Conservation (phyloP, 1,140 invertebrate species). For the Probaryconus sp. region DNA sequence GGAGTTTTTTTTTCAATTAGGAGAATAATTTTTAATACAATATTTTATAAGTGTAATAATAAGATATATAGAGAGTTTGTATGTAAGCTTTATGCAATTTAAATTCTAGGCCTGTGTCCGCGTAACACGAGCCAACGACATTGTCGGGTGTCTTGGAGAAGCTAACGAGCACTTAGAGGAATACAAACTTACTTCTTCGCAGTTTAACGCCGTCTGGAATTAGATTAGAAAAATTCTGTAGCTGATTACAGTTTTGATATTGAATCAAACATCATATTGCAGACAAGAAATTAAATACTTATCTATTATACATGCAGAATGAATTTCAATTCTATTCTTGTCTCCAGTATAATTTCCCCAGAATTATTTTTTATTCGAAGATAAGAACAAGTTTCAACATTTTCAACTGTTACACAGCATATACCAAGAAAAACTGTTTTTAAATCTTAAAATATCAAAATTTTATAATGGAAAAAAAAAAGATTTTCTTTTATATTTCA, state of each 20-base stretch:
- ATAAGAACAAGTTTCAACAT: no score
- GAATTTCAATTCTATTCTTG: no score
- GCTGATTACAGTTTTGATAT: conserved; percentile 27
- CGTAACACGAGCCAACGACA: conserved; percentile 18
- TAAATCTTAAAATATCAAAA: no score
- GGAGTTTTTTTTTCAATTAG: conserved; percentile 11
- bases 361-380: no score
- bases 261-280: conserved; percentile 17
- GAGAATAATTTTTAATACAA: conserved; percentile 11
- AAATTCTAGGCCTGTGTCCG: conserved; percentile 27
- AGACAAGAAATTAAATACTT: conserved; percentile 13
- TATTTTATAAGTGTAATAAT: not conserved
- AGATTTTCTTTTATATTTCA: no score
- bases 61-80: conserved; percentile 1
- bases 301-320: no score
- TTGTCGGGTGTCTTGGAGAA: conserved; percentile 33
- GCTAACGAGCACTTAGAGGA: conserved; percentile 46
- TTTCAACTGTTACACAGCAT: no score
- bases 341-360: no score
- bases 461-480: no score
- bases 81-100: not conserved
- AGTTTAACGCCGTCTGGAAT: conserved; percentile 35
- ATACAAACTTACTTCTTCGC: conserved; percentile 41
- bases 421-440: no score
- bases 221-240: conserved; percentile 33